Base-by-base conservation (phyloP, 2,888 invertebrate genomes). In the Hydraecia micacea region DNA sequence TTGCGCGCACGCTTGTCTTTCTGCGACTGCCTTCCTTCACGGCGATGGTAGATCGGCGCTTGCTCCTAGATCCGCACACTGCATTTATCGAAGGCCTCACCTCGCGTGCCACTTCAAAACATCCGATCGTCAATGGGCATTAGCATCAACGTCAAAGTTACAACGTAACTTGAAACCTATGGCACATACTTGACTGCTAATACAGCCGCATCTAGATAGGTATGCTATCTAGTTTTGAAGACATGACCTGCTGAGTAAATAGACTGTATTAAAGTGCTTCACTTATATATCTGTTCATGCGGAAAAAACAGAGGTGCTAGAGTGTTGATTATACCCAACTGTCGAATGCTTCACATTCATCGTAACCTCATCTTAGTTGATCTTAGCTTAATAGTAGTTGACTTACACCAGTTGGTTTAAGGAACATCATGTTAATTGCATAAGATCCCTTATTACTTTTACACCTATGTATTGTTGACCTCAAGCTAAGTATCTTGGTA, bases 1-100 rank as follows among this genome's bases (percentile, higher is more conserved):
- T 69, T 93, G 95, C 95, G 95, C 94, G 93, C 90, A 92, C 95
- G 96, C 93, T 88, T 87, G 93, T 90, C 92, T 93, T 93, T 90
- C 91, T 90, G 91, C 92, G 93, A 96, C 96, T 96, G 95, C 90
- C 92, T 88, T 88, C 83, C 80, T 81, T 81, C 74, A 74, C 81
- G 65, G 69, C 73, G 70, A 77, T 78, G 79, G 78, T 73, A 78
- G 72, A 80, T 85, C 77, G 80, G 83, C 83, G 87, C 86, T 88
- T 86, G 87, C 87, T 86, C 85, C 83, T 89, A 90, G 90, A 91
- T 91, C 91, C 90, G 91, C 91, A 90, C 91, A 87, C 88, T 89
- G 89, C 90, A 89, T 88, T 90, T 85, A 72, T 77, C 88, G 91
- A 93, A 93, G 93, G 92, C 91, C 92, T 91, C 86, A 83, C 88